phyloP scores from a whole-genome alignment of 1,140 invertebrate genomes.

The Pseudomyrmex concolor region DNA sequence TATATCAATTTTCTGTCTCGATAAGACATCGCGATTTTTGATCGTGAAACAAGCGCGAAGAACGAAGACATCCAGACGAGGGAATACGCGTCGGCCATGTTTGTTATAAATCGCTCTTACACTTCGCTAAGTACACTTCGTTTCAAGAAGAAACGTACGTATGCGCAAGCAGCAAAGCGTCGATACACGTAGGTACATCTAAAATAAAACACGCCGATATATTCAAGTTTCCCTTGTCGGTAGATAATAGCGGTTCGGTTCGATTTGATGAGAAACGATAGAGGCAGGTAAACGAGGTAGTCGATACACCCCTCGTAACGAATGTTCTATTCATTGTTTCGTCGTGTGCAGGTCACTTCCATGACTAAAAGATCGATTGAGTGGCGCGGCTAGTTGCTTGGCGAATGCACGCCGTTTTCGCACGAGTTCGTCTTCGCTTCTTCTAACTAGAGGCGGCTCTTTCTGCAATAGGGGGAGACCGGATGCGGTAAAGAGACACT shows the following conservation, averaged over 20 bases:
- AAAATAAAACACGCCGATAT: neutral
- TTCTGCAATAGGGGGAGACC: slow-evolving; percentile 3
- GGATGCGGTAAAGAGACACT: slow-evolving; percentile 53
- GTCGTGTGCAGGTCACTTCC: slow-evolving; percentile 45
- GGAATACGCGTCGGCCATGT: neutral
- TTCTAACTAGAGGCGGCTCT: slow-evolving; percentile 42
- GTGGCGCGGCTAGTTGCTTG: slow-evolving; percentile 30
- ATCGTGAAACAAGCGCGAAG: neutral
- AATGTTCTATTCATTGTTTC: slow-evolving; percentile 52
- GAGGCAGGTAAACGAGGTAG: slow-evolving; percentile 53
- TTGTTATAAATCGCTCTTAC: neutral
- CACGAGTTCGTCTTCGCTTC: slow-evolving; percentile 26
- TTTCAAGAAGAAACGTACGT: too few species aligned
- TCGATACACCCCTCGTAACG: slow-evolving; percentile 41
- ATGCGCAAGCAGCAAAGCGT: too few species aligned
- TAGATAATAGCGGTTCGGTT: slow-evolving; percentile 28
- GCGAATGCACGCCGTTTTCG: slow-evolving; percentile 38
- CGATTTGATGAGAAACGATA: slow-evolving; percentile 50
- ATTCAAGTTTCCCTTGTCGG: neutral
- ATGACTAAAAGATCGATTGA: slow-evolving; percentile 46
- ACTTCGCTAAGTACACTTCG: neutral
- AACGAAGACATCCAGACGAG: slow-evolving; percentile 20
- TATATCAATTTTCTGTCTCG: slow-evolving; percentile 19
- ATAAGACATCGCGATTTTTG: neutral
- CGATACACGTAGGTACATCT: neutral